phyloP scores from a whole-genome alignment of 2,888 invertebrate genomes.

The Apamea epomidion region DNA sequence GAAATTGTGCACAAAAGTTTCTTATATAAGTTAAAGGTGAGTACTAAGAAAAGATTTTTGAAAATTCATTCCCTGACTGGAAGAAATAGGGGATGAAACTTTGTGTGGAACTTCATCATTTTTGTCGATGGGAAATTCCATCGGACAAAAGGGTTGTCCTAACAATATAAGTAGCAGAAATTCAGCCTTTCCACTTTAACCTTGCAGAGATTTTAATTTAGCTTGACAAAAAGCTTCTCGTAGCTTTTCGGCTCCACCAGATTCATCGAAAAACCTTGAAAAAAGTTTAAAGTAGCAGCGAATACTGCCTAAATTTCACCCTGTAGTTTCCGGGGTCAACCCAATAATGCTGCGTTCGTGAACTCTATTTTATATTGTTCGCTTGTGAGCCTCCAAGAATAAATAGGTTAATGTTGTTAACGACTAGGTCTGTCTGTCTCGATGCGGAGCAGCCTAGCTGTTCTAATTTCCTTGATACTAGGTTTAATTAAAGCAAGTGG shows the following conservation, averaged over 20 bases:
- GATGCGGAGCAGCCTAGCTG: conserved; percentile 22
- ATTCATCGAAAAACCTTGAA: conserved; percentile 35
- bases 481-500: conserved; percentile 24
- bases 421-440: conserved; percentile 20
- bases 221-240: conserved; percentile 21
- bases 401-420: conserved; percentile 52
- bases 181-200: conserved; percentile 2
- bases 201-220: conserved; percentile 9
- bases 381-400: conserved; percentile 19
- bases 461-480: conserved; percentile 36
- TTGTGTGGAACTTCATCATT: neutral
- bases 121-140: neutral
- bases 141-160: neutral
- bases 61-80: neutral
- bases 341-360: conserved; percentile 25
- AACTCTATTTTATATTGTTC: conserved; percentile 31
- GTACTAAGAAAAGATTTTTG: neutral
- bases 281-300: conserved; percentile 30
- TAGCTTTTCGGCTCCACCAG: conserved; percentile 20
- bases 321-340: conserved; percentile 48
- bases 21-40: neutral
- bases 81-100: neutral
- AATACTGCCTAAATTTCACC: conserved; percentile 45
- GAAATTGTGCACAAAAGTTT: neutral
- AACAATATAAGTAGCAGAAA: neutral